Conservation (phyloP, 1,140 invertebrate genomes). For the Caenorhabditis inopinata region DNA sequence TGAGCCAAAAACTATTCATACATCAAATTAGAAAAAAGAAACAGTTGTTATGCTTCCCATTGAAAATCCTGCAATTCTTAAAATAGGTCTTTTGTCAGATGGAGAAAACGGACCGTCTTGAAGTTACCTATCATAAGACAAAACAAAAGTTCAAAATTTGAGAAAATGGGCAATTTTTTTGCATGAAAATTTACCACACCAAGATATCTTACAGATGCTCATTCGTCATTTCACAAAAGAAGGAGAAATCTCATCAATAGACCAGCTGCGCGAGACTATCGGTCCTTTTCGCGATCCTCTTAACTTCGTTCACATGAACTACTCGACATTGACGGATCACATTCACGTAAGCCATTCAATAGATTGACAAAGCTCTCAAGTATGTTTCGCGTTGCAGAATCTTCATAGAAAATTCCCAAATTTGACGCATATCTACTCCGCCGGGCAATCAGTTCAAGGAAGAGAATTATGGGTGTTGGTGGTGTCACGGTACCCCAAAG, state of each 20-base stretch:
- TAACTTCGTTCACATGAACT: conserved; percentile 26
- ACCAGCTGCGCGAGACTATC: conserved; percentile 24
- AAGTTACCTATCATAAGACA: too few species aligned
- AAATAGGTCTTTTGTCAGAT: too few species aligned
- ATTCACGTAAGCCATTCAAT: not conserved
- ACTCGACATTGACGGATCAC: conserved; percentile 34
- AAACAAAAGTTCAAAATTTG: too few species aligned
- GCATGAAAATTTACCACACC: too few species aligned
- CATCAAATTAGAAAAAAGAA: too few species aligned
- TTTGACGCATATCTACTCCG: conserved; percentile 47
- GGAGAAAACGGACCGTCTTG: too few species aligned
- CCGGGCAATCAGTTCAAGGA: conserved; percentile 44
- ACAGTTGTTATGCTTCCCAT: too few species aligned
- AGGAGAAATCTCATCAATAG: conserved; percentile 18
- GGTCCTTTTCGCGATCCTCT: conserved; percentile 26
- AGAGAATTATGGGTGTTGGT: conserved; percentile 73
- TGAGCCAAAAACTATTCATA: too few species aligned
- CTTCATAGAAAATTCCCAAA: conserved; percentile 39
- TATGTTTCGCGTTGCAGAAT: conserved; percentile 37
- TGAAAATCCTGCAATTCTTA: too few species aligned
- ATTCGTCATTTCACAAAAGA: conserved; percentile 28
- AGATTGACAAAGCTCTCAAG: not conserved
- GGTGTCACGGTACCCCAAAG: conserved; percentile 79
- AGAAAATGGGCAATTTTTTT: too few species aligned
- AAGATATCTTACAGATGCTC: not conserved